These are phyloP conservation scores for Trissoscelio sp. DNA, from an alignment of 2,888 invertebrate genomes.

Conservation along the genomic window DNA sequence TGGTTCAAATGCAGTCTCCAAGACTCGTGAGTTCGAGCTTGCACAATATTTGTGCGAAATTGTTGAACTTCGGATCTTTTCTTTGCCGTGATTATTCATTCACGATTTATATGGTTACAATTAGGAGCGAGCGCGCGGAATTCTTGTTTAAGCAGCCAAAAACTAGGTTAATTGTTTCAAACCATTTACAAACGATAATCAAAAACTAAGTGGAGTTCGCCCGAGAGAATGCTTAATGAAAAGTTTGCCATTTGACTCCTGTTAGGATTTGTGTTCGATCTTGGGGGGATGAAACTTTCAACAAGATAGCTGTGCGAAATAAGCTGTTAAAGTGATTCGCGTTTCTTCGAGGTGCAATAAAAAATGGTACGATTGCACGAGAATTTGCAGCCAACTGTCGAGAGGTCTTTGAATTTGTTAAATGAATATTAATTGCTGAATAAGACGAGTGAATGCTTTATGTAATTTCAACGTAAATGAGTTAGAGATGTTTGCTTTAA, in stretches of 20 bases:
- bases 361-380: slow-evolving; percentile 2
- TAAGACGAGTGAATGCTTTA: neutral
- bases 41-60: slow-evolving; percentile 41
- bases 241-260: slow-evolving; percentile 28
- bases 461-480: slow-evolving; percentile 5
- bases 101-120: slow-evolving; percentile 19
- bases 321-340: slow-evolving; percentile 18
- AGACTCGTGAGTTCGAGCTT: neutral
- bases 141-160: slow-evolving; percentile 16
- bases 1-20: slow-evolving; percentile 2
- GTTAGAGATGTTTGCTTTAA: slow-evolving; percentile 6
- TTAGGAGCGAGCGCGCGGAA: neutral
- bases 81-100: slow-evolving; percentile 13
- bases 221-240: slow-evolving; percentile 43
- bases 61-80: slow-evolving; percentile 27
- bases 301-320: slow-evolving; percentile 19
- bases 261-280: slow-evolving; percentile 39
- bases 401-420: slow-evolving; percentile 3
- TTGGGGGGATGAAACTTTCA: slow-evolving; percentile 20
- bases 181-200: slow-evolving; percentile 38
- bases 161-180: slow-evolving; percentile 42
- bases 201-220: slow-evolving; percentile 26
- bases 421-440: slow-evolving; percentile 28
- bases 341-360: neutral
- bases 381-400: neutral